These are phyloP conservation scores for Macrochelys suwanniensis DNA, from an alignment of 2,797 vertebrate species.

Conservation along the genomic window DNA sequence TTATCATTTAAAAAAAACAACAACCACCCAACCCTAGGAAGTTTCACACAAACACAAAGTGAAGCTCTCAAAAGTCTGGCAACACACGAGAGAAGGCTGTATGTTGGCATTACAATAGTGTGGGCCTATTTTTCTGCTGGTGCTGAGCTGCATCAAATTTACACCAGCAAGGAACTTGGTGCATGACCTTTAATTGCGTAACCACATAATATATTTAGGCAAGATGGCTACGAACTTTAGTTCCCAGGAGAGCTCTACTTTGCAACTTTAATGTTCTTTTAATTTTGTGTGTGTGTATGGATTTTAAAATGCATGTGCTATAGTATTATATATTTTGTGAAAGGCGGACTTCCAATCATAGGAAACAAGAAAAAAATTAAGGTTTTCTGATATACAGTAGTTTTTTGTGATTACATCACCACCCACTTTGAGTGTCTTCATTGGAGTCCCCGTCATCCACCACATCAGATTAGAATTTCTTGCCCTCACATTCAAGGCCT, in stretches of 20 bases:
- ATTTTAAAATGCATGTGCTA: background rate
- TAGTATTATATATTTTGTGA: background rate
- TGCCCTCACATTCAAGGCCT: background rate
- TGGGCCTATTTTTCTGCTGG: background rate
- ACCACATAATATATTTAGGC: background rate
- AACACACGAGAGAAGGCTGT: background rate
- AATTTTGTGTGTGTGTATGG: background rate
- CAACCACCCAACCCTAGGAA: background rate
- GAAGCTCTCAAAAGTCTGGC: background rate
- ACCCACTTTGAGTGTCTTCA: background rate
- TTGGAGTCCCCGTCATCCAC: background rate
- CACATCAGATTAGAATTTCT: background rate
- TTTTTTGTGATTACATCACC: background rate
- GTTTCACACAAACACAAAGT: background rate
- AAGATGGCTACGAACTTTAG: background rate
- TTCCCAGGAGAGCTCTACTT: background rate
- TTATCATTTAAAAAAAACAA: too few relatives aligned
- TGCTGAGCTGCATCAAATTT: background rate
- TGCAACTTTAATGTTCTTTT: background rate
- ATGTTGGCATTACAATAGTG: background rate
- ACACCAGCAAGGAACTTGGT: background rate
- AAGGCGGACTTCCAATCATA: background rate
- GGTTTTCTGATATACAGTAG: background rate
- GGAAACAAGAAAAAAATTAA: background rate
- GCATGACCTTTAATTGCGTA: background rate